Percentiles rank a stretch among this genome's conserved stretches.
Evolutionary conservation across 1,140 invertebrate species (phyloP).

Genomic region (Drosophila albomicans): DNA sequence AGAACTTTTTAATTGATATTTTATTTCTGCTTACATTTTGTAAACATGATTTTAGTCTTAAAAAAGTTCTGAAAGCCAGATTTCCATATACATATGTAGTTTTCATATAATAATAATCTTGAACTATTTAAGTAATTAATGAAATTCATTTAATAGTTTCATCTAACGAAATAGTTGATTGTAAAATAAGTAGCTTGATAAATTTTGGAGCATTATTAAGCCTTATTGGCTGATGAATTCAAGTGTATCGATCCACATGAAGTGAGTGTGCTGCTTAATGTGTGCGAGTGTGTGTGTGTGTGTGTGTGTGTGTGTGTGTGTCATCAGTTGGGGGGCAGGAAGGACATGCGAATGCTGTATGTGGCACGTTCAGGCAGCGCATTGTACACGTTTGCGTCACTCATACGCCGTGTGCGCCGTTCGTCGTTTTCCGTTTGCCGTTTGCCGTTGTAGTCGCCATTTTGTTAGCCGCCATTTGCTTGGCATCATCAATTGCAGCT

Average conservation of each 20-base stretch:
- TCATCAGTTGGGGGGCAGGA: constrained; percentile 7
- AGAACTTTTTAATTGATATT: too few relatives aligned
- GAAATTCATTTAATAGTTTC: too few relatives aligned
- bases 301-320: constrained; percentile 1
- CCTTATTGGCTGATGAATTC: not conserved
- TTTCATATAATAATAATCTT: too few relatives aligned
- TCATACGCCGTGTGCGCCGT: constrained; percentile 51
- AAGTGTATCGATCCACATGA: not conserved
- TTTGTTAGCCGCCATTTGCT: constrained; percentile 71
- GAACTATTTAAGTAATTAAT: too few relatives aligned
- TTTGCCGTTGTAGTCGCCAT: constrained; percentile 62
- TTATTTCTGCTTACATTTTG: too few relatives aligned
- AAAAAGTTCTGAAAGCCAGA: too few relatives aligned
- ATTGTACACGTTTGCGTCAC: constrained; percentile 53
- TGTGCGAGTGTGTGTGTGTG: not conserved
- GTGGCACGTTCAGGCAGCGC: constrained; percentile 26
- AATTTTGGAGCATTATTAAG: not conserved
- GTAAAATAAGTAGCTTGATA: not conserved
- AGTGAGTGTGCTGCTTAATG: too few relatives aligned
- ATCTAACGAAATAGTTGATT: too few relatives aligned
- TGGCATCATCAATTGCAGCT: constrained; percentile 82
- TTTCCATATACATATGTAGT: too few relatives aligned
- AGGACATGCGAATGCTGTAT: constrained; percentile 32
- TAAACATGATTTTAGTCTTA: too few relatives aligned
- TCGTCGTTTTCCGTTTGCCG: constrained; percentile 14